Percentiles rank a stretch among this genome's conserved stretches.
Evolutionary conservation across 2,113 vertebrate species (phyloP).

Genomic region (Parotia lawesii): DNA sequence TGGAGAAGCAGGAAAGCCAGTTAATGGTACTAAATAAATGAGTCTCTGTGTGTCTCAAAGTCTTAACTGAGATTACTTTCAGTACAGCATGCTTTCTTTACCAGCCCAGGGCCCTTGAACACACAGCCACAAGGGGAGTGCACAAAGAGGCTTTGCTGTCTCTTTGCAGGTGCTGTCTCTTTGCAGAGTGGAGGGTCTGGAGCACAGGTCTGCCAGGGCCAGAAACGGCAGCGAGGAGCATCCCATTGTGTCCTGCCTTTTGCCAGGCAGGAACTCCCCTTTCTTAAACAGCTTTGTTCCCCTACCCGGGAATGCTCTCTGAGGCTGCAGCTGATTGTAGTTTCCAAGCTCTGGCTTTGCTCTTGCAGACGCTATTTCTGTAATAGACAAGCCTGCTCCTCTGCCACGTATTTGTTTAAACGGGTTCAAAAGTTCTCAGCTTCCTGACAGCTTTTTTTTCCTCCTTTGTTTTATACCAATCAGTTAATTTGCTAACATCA

Average conservation of each 20-base stretch:
- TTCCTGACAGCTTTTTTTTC: not conserved
- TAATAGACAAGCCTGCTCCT: not conserved
- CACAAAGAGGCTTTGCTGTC: not conserved
- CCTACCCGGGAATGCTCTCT: not conserved
- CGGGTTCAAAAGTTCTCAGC: conserved; percentile 53
- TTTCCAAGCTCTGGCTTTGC: not conserved
- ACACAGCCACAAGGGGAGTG: not conserved
- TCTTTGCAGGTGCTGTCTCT: not conserved
- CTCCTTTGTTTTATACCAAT: conserved; percentile 40
- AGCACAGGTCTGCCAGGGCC: too few species aligned
- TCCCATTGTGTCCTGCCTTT: not conserved
- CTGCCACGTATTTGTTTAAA: conserved; percentile 44
- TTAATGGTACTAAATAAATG: not conserved
- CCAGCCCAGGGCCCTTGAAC: not conserved
- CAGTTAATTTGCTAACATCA: conserved; percentile 61
- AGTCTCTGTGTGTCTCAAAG: not conserved
- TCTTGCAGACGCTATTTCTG: not conserved
- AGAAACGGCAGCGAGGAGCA: rapidly evolving
- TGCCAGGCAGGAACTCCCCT: not conserved
- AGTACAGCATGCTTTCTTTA: not conserved
- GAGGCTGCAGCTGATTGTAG: not conserved
- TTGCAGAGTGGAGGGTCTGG: not conserved
- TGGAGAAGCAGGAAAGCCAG: not conserved
- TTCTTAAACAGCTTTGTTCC: not conserved
- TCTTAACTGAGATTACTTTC: not conserved